Conservation (phyloP, 2,797 vertebrate genomes). For the Gambusia yucatana region DNA sequence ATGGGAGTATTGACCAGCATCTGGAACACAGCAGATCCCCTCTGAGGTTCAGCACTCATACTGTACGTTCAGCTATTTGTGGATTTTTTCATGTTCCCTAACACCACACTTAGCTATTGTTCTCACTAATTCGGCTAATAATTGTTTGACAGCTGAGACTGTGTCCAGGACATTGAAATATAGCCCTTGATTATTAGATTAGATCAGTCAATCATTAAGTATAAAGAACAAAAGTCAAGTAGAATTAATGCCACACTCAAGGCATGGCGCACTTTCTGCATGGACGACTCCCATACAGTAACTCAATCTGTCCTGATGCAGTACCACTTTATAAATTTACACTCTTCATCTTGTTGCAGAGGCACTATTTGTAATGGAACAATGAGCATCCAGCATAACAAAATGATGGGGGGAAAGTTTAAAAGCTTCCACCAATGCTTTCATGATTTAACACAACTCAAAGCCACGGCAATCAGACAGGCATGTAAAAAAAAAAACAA, state of each 20-base stretch:
- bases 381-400: background rate
- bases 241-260: background rate
- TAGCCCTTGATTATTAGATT: background rate
- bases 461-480: background rate
- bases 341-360: background rate
- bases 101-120: background rate
- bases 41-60: no score
- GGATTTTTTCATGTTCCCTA: background rate
- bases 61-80: background rate
- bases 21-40: background rate
- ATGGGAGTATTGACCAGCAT: background rate
- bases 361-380: background rate
- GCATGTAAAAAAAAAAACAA: no score
- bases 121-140: background rate
- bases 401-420: background rate
- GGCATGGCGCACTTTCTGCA: background rate
- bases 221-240: background rate
- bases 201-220: background rate
- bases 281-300: background rate
- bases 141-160: background rate
- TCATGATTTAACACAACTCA: background rate
- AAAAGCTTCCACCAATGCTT: background rate
- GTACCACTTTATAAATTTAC: background rate
- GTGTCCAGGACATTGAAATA: background rate
- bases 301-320: background rate